Percentiles rank a stretch among this genome's conserved stretches.
These are phyloP conservation scores for Sula dactylatra DNA, from an alignment of 2,113 vertebrate genomes.

Conservation along the genomic window DNA sequence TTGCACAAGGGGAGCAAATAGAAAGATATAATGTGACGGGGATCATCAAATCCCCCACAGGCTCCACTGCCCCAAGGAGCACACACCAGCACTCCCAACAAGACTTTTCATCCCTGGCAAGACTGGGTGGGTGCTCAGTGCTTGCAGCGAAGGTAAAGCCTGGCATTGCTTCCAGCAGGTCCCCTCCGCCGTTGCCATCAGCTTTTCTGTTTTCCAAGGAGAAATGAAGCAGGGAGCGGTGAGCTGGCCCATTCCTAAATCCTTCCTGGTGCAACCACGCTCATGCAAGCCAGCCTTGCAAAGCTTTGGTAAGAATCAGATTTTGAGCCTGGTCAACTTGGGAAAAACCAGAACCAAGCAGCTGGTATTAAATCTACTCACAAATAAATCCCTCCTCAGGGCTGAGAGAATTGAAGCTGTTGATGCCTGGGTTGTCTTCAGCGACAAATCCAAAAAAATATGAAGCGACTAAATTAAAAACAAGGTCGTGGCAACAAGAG, in stretches of 20 bases:
- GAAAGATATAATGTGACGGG: not conserved
- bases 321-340: not conserved
- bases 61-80: not conserved
- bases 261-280: not conserved
- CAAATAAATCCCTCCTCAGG: not conserved
- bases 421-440: not conserved
- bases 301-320: not conserved
- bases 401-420: not conserved
- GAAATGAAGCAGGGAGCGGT: not conserved
- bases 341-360: not conserved
- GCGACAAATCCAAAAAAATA: not conserved
- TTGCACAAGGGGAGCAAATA: accelerated
- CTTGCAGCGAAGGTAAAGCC: not conserved
- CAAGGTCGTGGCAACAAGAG: not conserved
- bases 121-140: not conserved
- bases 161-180: not conserved
- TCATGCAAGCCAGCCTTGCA: not conserved
- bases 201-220: not conserved
- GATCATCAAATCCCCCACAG: not conserved
- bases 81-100: not conserved
- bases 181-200: not conserved
- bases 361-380: not conserved
- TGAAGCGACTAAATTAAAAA: not conserved
- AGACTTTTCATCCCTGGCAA: accelerated
- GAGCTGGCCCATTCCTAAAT: not conserved